Conservation (phyloP, 2,113 vertebrate species). For the Eonycteris spelaea region DNA sequence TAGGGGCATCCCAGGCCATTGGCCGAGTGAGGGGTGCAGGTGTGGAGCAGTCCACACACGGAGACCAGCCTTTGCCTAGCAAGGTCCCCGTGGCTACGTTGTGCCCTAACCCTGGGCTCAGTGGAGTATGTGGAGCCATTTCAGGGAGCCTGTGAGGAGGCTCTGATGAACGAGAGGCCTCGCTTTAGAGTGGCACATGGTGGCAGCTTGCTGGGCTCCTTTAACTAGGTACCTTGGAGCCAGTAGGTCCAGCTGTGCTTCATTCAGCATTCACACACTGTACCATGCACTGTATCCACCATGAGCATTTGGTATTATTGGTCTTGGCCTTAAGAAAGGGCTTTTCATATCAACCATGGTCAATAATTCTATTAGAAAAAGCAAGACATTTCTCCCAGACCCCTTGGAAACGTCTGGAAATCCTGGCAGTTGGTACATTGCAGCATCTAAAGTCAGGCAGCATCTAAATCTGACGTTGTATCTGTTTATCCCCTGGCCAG, state of each 20-base stretch:
- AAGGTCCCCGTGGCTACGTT: background rate
- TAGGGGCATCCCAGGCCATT: background rate
- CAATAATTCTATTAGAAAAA: background rate
- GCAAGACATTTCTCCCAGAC: background rate
- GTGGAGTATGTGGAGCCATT: background rate
- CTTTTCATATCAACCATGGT: background rate
- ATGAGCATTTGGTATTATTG: background rate
- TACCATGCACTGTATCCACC: background rate
- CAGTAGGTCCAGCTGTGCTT: background rate
- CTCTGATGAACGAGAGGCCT: background rate
- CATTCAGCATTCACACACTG: accelerated
- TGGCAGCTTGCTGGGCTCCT: background rate
- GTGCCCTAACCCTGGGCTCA: background rate
- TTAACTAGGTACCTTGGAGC: background rate
- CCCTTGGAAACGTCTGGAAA: background rate
- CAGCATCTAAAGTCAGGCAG: too few species aligned
- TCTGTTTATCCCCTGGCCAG: slow-evolving; percentile 76
- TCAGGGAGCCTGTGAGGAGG: background rate
- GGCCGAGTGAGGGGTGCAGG: background rate
- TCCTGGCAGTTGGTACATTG: background rate
- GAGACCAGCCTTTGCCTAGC: background rate
- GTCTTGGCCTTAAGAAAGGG: background rate
- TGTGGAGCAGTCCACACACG: accelerated
- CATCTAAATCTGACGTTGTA: accelerated
- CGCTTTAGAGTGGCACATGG: background rate